Base-by-base conservation (phyloP, 1,140 invertebrate species). In the Thaumetopoea pityocampa region DNA sequence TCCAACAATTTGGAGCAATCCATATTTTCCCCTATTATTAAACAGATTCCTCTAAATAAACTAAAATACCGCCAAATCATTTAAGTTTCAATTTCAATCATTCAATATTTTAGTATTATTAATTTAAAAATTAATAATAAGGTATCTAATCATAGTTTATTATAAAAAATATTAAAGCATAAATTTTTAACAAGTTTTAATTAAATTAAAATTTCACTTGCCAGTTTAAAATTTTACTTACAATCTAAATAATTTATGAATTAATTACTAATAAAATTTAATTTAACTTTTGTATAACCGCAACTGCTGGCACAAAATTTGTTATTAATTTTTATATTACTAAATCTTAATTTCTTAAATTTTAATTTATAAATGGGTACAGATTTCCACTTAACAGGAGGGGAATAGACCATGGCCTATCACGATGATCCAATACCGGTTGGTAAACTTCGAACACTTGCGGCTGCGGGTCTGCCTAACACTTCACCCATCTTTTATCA, bases 81-180 rank as follows among this genome's bases (percentile, higher is more conserved):
- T 87, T 87, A 77, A 85, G 64, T 87, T 49, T 87, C 49, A 79
- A 85, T n/a, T n/a, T n/a, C 76, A 67, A 70, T 80, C 61, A 85
- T 78, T 62, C 88, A 87, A 61, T 86, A 85, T 65, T 73, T 67
- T 66, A 74, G 56, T 55, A 61, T 78, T n/a, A n/a, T n/a, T n/a
- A n/a, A n/a, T n/a, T 76, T 67, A 58, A 59, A 61, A 67, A 68
- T 58, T 51, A 71, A 88, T 89, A 89, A 88, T 87, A 86, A 87
- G 85, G 89, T 90, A 90, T 90, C 87, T 89, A 89, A 89, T 89
- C 87, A 88, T 87, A 86, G 80, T 88, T 78, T 88, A 68, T 57
- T 29, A n/a, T n/a, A 58, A 63, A 79, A 73, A 58, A 60, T 64
- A 23, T 44, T 55, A 63, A 63, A 41, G 60, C 58, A 64, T 51